Conservation (phyloP, 1,140 invertebrate species). For the Palaemon carinicauda region DNA sequence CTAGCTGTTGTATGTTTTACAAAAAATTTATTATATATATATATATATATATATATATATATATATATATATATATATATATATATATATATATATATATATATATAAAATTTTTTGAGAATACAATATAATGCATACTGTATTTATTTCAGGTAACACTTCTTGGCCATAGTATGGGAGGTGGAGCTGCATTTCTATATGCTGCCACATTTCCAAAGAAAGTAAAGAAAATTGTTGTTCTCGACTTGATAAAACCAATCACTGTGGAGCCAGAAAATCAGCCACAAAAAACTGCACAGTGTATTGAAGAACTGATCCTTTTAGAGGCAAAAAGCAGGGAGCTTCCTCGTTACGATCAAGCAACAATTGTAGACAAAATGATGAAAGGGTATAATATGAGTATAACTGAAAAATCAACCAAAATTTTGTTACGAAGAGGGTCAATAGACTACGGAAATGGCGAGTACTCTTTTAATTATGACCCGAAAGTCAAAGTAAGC, state of each 20-base stretch:
- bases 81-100: too few relatives aligned
- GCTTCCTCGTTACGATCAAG: slow-evolving; percentile 4
- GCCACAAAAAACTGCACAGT: slow-evolving; percentile 59
- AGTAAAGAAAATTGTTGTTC: slow-evolving; percentile 67
- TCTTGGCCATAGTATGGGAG: slow-evolving; percentile 65
- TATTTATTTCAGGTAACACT: slow-evolving; percentile 59
- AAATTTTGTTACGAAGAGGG: slow-evolving; percentile 69
- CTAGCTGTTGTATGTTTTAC: too few relatives aligned
- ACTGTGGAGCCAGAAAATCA: slow-evolving; percentile 59
- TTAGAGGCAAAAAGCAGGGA: neutral
- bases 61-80: too few relatives aligned
- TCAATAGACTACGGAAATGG: slow-evolving; percentile 34
- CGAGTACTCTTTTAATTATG: slow-evolving; percentile 62
- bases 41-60: too few relatives aligned
- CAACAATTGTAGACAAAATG: slow-evolving; percentile 5
- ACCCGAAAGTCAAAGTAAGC: slow-evolving; percentile 48
- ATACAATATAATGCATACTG: neutral
- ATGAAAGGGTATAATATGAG: slow-evolving; percentile 1
- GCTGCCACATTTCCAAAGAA: slow-evolving; percentile 64
- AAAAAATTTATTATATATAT: too few relatives aligned
- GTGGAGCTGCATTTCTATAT: slow-evolving; percentile 62
- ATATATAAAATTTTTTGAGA: too few relatives aligned
- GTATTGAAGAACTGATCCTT: slow-evolving; percentile 55
- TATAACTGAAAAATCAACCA: slow-evolving; percentile 72
- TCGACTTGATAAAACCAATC: slow-evolving; percentile 68